Percentiles rank a stretch among this genome's conserved stretches.
phyloP scores from a whole-genome alignment of 2,113 vertebrate species.

The Indicator maculatus region DNA sequence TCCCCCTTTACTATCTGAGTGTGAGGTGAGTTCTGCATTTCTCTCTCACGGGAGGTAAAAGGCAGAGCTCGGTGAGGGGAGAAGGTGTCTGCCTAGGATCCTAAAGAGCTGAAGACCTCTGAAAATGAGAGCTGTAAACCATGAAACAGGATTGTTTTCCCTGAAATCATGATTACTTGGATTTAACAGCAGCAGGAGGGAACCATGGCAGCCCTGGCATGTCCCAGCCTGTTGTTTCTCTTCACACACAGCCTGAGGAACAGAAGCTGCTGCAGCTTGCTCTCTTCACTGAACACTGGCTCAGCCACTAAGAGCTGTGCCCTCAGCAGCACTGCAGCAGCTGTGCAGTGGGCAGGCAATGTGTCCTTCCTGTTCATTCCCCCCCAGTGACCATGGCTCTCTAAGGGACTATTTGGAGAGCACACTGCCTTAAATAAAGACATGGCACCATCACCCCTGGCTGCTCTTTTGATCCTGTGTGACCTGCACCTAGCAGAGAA shows the following conservation, averaged over 20 bases:
- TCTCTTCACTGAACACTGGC: accelerated
- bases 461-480: not conserved
- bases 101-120: not conserved
- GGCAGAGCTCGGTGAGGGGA: not conserved
- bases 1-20: not conserved
- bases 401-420: not conserved
- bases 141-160: not conserved
- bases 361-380: not conserved
- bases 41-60: not conserved
- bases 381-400: accelerated
- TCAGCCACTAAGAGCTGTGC: not conserved
- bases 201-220: not conserved
- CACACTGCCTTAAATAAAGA: not conserved
- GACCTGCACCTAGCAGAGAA: not conserved
- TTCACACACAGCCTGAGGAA: not conserved
- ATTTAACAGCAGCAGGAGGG: not conserved
- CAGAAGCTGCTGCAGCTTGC: not conserved
- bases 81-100: not conserved
- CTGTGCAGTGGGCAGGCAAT: not conserved
- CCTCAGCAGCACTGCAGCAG: not conserved
- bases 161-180: not conserved
- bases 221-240: not conserved
- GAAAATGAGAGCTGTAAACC: not conserved
- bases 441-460: accelerated
- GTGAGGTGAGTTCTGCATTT: not conserved